Evolutionary conservation across 1,140 invertebrate genomes (phyloP), one percentile per base, ranked within the genome.

Genomic region (Sitobion miscanthi): DNA sequence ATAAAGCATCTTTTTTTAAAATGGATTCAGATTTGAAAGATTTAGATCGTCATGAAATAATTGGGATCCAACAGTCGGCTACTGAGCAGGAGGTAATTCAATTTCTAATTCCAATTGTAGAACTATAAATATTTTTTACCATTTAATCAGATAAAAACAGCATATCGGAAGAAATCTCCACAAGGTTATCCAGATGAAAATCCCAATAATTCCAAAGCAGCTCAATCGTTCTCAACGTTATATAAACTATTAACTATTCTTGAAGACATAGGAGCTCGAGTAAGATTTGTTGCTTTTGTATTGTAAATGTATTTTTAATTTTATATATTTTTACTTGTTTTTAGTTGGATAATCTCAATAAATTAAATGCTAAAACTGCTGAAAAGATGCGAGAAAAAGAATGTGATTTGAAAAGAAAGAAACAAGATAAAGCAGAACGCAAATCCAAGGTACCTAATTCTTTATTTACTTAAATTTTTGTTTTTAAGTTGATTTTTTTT

Each of bases 121-220:
- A 35, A 35, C 35, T 35, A 35, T 35, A 35, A 35, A 35, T 35
- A 35, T 35, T 93, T 86, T 54, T 93, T 35, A 54, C 49, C 57
- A 23, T 86, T 62, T 42, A 96, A 95, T 42, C 94, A 98, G 96
- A 98, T 99, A 47, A 97, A 98, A 95, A 99, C 97, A 96, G 98
- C 98, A 0, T 99, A 99, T 95, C 96, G 98, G 54, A 99, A 99
- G 95, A 98, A 98, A 95, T 98, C 98, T 3, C 95, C 99, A 38
- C 96, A 96, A 95, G 99, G 98, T 95, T 98, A 99, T 97, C 98
- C 98, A 87, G 98, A 99, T 95, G 99, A 99, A 96, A 99, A 99
- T 96, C 98, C 98, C 35, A 97, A 99, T 94, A 97, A 99, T 96
- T 97, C 98, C 62, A 97, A 97, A 96, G 98, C 98, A 91, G 97